Percentiles rank a stretch among this genome's conserved stretches.
Evolutionary conservation across 2,888 invertebrate species (phyloP).

Genomic region (Odontocerum albicorne): DNA sequence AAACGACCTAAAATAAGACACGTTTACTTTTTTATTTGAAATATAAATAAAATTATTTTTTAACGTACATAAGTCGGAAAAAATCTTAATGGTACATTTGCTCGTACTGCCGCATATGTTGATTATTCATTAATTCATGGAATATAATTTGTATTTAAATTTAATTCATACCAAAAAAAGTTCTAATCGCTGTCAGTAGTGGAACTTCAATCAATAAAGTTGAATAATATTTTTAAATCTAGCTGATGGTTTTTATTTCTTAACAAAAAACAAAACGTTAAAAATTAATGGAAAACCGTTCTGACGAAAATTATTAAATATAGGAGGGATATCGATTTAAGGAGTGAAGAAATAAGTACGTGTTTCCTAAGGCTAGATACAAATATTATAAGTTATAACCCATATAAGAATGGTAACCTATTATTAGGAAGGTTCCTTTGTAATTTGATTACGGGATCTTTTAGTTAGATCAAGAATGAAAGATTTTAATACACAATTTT

Average conservation of each 20-base stretch:
- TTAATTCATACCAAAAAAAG: too few relatives aligned
- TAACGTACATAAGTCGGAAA: too few relatives aligned
- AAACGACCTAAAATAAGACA: too few relatives aligned
- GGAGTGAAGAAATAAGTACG: constrained; percentile 4
- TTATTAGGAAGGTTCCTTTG: constrained; percentile 23
- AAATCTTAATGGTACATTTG: too few relatives aligned
- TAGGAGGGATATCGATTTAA: neutral
- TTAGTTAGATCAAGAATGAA: constrained; percentile 12
- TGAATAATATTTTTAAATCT: too few relatives aligned
- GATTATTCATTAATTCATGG: too few relatives aligned
- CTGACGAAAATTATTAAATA: constrained; percentile 3
- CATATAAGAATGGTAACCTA: constrained; percentile 23
- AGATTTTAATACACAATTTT: constrained; percentile 13
- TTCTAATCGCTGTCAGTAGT: too few relatives aligned
- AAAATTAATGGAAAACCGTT: constrained; percentile 8
- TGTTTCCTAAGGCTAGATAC: constrained; percentile 22
- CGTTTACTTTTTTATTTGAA: too few relatives aligned
- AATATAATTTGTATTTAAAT: too few relatives aligned
- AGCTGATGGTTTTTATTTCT: neutral
- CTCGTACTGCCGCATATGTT: too few relatives aligned
- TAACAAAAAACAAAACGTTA: neutral
- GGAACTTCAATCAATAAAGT: too few relatives aligned
- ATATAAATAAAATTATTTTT: too few relatives aligned
- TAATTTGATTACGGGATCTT: constrained; percentile 12
- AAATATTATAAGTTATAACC: constrained; percentile 23